phyloP scores from a whole-genome alignment of 92 coral and sea anemone species.

The Isaurus tuberculatus region DNA sequence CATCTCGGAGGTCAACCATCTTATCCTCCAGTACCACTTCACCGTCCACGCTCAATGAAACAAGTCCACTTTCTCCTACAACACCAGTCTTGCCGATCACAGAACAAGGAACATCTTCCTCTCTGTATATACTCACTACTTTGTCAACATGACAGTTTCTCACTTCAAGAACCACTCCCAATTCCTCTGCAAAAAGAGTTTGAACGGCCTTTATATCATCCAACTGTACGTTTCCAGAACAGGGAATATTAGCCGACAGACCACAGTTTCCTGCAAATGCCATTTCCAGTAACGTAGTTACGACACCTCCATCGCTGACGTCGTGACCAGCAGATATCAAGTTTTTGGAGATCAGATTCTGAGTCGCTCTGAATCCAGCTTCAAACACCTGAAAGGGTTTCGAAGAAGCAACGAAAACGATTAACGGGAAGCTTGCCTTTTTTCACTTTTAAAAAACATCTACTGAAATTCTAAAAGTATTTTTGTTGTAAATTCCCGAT shows the following conservation, averaged over 20 bases:
- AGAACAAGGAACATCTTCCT: conserved; percentile 68
- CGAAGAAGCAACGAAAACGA: background rate
- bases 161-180: conserved; percentile 91
- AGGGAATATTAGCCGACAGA: conserved; percentile 66
- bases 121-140: conserved; percentile 67
- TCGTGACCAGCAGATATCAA: conserved; percentile 90
- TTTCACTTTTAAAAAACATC: background rate
- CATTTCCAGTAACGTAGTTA: conserved; percentile 91
- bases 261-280: conserved; percentile 98
- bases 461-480: too few relatives aligned
- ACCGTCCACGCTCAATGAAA: conserved; percentile 78
- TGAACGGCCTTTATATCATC: conserved; percentile 62
- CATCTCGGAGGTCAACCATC: conserved; percentile 90
- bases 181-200: conserved; percentile 90
- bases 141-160: conserved; percentile 64
- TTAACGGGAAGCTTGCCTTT: too few relatives aligned
- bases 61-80: conserved; percentile 71
- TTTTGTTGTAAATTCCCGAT: too few relatives aligned
- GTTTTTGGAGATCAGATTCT: conserved; percentile 74
- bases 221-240: conserved; percentile 38
- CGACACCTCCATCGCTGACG: conserved; percentile 94
- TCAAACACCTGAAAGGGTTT: conserved; percentile 70
- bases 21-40: conserved; percentile 80
- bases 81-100: conserved; percentile 78
- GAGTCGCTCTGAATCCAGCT: conserved; percentile 82